A percentile compares a stretch with the other conserved stretches of the same genome.
Evolutionary conservation across 2,113 vertebrate species (phyloP).

Genomic region (Pygoscelis adeliae): DNA sequence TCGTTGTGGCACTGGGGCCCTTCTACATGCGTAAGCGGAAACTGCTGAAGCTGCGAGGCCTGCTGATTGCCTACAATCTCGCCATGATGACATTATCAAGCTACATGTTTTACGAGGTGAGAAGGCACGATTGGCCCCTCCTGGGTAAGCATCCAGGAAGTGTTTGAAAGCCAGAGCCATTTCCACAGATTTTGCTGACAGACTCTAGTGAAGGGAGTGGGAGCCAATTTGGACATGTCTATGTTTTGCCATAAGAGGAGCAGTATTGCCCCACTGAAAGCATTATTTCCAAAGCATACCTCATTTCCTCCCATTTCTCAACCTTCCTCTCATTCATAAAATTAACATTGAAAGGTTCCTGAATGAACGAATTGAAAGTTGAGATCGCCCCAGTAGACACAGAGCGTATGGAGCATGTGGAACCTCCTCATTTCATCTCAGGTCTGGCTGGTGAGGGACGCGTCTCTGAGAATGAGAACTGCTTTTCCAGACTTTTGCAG

Average conservation of each 20-base stretch:
- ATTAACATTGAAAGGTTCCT: background rate
- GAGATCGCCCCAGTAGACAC: background rate
- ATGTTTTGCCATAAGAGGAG: background rate
- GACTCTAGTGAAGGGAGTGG: background rate
- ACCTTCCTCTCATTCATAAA: background rate
- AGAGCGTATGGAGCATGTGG: background rate
- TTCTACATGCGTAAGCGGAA: constrained; percentile 38
- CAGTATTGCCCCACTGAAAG: background rate
- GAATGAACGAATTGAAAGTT: background rate
- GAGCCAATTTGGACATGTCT: background rate
- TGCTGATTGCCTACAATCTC: constrained; percentile 73
- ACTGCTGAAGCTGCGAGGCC: constrained; percentile 54
- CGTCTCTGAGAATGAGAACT: background rate
- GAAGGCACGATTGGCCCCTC: background rate
- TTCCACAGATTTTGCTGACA: background rate
- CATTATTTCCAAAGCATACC: background rate
- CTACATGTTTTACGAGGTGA: constrained; percentile 80
- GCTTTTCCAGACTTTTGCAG: background rate
- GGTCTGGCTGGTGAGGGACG: background rate
- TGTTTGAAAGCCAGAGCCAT: background rate
- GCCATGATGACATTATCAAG: constrained; percentile 70
- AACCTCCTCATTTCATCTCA: fast-evolving
- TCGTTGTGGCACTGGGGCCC: constrained; percentile 67
- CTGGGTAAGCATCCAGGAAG: background rate
- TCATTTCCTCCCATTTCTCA: background rate